Evolutionary conservation across 2,888 invertebrate species (phyloP), one percentile per base, ranked within the genome.

Genomic region (Standfussiana lucernea): DNA sequence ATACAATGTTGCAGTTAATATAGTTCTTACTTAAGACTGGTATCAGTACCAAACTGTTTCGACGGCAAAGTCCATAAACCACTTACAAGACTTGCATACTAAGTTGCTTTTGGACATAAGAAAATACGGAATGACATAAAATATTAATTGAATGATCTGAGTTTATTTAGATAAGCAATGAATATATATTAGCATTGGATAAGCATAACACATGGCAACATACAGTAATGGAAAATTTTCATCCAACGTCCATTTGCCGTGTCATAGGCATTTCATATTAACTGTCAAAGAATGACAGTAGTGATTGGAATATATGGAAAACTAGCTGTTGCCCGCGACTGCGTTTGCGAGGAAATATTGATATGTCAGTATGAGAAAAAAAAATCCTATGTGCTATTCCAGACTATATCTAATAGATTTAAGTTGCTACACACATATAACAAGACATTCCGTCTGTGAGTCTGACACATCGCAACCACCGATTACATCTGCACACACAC

Each of bases 401-500:
- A n/a, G n/a, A n/a, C n/a, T n/a, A n/a, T n/a, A n/a, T n/a, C n/a
- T n/a, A n/a, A n/a, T n/a, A n/a, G n/a, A n/a, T n/a, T n/a, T n/a
- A n/a, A n/a, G n/a, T n/a, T n/a, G n/a, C n/a, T n/a, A n/a, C n/a
- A n/a, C n/a, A n/a, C n/a, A n/a, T n/a, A n/a, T n/a, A 18, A 40
- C 40, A n/a, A 10, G 64, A n/a, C 35, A 40, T 64, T 40, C 40
- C 32, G n/a, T 72, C 18, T 67, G 35, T 50, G 32, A 35, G n/a
- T 59, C 64, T 15, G 15, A 37, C 64, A 42, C 47, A 42, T 32
- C 21, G 42, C 67, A 77, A 66, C 64, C 50, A 78, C 40, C 21
- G 50, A 83, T 72, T 72, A 68, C 56, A 64, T 65, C 18, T 66
- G 40, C 35, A 28, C 79, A 65, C 59, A 77, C 35, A 28, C 79